Percentiles rank a stretch among this genome's conserved stretches.
Evolutionary conservation across 2,797 vertebrate species (phyloP).

Genomic region (Morus bassanus): DNA sequence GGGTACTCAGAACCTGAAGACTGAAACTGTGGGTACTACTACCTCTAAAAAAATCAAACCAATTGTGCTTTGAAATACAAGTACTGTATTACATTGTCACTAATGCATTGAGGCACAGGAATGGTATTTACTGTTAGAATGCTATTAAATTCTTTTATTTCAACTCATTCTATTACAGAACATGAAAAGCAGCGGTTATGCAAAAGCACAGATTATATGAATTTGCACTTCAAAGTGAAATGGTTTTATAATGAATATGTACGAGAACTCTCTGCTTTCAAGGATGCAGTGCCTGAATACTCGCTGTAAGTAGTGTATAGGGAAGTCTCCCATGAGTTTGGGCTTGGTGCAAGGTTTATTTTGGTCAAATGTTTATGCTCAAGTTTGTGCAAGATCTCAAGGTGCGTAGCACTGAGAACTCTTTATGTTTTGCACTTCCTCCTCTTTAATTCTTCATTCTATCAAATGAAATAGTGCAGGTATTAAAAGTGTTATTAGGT

Average conservation of each 20-base stretch:
- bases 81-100: not conserved
- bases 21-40: not conserved
- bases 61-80: not conserved
- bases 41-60: not conserved
- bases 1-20: not conserved
- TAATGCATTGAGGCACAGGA: not conserved
- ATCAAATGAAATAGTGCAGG: not conserved
- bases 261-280: constrained; percentile 90
- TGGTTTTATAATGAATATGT: constrained; percentile 99
- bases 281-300: constrained; percentile 91
- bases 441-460: not conserved
- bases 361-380: not conserved
- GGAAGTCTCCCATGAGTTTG: not conserved
- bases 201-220: constrained; percentile 99
- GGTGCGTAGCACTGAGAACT: not conserved
- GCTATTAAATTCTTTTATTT: constrained; percentile 68
- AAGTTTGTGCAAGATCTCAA: not conserved
- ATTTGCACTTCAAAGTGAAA: constrained; percentile 99
- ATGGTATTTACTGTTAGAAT: constrained; percentile 46
- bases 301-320: constrained; percentile 87
- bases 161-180: constrained; percentile 82
- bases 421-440: not conserved
- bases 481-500: not conserved
- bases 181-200: constrained; percentile 96
- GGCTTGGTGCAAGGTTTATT: not conserved